Evolutionary conservation across 2,797 vertebrate genomes (phyloP), one percentile per base, ranked within the genome.

Genomic region (Capromys pilorides): DNA sequence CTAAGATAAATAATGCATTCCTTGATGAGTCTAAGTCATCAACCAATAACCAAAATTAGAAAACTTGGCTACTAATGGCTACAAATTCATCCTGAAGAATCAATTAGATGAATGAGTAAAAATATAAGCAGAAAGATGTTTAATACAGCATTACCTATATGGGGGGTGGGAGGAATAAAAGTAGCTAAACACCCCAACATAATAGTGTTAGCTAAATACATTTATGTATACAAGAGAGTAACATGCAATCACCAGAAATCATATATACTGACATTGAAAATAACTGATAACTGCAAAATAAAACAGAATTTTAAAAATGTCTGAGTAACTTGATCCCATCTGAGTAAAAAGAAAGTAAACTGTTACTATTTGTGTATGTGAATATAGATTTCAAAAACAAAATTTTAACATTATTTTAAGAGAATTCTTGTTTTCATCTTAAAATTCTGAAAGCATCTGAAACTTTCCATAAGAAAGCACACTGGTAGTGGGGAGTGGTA

Each of bases 41-140:
- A 92, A 92, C 92, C 67, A 95, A 89, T 49, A 89, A 81, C 28
- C 61, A n/a, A 95, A 95, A 95, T 61, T 93, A 90, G 78, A 94
- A 95, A 88, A 95, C 57, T 33, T 94, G 78, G 88, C 39, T 86
- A 90, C 61, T 92, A 86, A 95, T 21, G 75, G 82, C 66, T 71
- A 83, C n/a, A 49, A 95, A 96, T 88, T 92, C 79, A 95, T 90
- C 85, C 62, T 79, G 2, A 94, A 94, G 83, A 92, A 94, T 90
- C 78, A 87, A 92, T 81, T 78, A 93, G 73, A 28, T 41, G 92
- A 93, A 64, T 89, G 10, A 90, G 5, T 66, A 86, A 91, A 94
- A 92, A 75, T 83, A 6, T 67, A 96, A 82, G 79, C 39, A 92
- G 86, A 94, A 96, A 90, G 67, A 90, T 91, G 41, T 86, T 92